phyloP scores from a whole-genome alignment of 1,140 invertebrate genomes.

The Wiebesia pumilae region DNA sequence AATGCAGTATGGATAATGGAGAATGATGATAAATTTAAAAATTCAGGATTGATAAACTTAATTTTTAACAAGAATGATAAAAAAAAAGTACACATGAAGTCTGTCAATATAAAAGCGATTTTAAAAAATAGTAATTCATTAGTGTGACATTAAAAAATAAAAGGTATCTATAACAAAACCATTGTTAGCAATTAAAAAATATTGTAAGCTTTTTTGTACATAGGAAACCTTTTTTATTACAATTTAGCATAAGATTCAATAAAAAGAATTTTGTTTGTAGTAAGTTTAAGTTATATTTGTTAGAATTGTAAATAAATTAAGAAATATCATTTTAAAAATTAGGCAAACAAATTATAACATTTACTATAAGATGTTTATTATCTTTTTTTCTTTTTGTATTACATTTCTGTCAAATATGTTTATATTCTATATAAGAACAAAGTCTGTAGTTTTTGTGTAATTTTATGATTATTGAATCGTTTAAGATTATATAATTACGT shows the following conservation, averaged over 20 bases:
- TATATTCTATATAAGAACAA: too few species aligned
- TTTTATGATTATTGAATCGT: too few species aligned
- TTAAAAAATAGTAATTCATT: conserved; percentile 16
- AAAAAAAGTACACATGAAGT: not conserved
- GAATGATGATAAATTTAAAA: conserved; percentile 63
- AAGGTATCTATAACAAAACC: not conserved
- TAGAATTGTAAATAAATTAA: conserved; percentile 14
- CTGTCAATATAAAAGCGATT: conserved; percentile 4
- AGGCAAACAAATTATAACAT: too few species aligned
- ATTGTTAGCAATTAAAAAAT: not conserved
- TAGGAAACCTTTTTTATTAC: conserved; percentile 18
- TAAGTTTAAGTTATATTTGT: not conserved
- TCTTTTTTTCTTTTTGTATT: too few species aligned
- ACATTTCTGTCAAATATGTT: too few species aligned
- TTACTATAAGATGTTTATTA: too few species aligned
- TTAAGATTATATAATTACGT: too few species aligned
- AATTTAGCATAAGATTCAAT: conserved; percentile 11
- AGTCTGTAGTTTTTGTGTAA: too few species aligned
- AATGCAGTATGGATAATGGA: conserved; percentile 82
- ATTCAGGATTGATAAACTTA: conserved; percentile 73
- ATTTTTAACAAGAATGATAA: conserved; percentile 6
- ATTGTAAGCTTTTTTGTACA: conserved; percentile 19
- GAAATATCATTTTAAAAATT: not conserved
- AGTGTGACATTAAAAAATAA: not conserved
- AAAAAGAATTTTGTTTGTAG: conserved; percentile 40